Base-by-base conservation (phyloP, 2,888 invertebrate genomes). In the Melipona bicolor region DNA sequence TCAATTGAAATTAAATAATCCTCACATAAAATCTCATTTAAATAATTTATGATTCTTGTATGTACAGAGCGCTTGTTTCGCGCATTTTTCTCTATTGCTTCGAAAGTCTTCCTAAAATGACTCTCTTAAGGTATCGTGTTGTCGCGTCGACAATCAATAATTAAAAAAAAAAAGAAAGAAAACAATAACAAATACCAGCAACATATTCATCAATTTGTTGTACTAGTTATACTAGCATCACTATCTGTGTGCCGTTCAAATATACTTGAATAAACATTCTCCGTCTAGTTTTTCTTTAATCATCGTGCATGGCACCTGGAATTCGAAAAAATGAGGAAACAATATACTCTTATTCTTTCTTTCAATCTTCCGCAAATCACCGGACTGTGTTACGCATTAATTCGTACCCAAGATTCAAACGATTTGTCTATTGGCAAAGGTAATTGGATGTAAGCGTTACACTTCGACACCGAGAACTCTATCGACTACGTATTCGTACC, bases 381-480 rank as follows among this genome's bases (percentile, higher is more conserved):
- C 21, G 43, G 17, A 49, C 27, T 32, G 64, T 27, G 64, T 27
- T 54, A 62, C n/a, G 50, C 59, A 9, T n/a, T 65, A 56, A 52
- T 59, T 61, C 17, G 21, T 62, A 50, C 56, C 59, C 52, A 73
- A 27, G 64, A 81, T 64, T 56, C 19, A 32, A 71, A 59, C 9
- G 6, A 72, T 24, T 62, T 52, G 43, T 36, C 52, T 49, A 27
- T 59, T n/a, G 52, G 19, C 49, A 50, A 70, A 65, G 2, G 21
- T 21, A 15, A 43, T 9, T 43, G 9, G 27, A 24, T 52, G 43
- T 27, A 68, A 62, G 83, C 15, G n/a, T 96, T 96, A 98, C 93
- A 98, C 98, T 95, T 98, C 98, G 90, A 98, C 98, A 93, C 98
- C 98, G 92, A 97, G 96, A 83, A 96, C 97, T 94, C 97, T 96